phyloP scores from a whole-genome alignment of 2,888 invertebrate genomes.

The Oxystoma pomonae region DNA sequence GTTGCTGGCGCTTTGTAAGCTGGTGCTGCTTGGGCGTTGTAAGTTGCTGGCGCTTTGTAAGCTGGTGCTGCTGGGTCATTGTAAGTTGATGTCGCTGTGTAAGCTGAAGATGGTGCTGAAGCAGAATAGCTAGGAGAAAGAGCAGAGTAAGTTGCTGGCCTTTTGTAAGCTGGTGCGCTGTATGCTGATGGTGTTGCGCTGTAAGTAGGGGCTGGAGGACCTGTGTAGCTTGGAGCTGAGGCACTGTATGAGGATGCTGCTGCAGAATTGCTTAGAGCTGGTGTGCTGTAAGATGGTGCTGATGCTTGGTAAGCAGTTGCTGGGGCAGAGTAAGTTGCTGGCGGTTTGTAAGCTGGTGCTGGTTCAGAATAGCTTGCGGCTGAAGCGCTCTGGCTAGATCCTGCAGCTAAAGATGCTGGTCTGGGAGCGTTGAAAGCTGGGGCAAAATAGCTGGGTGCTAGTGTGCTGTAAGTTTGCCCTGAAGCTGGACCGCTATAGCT shows the following conservation, averaged over 20 bases:
- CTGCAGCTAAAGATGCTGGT: slow-evolving; percentile 18
- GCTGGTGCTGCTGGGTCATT: slow-evolving; percentile 20
- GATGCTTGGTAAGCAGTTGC: slow-evolving; percentile 4
- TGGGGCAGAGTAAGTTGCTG: too few relatives aligned
- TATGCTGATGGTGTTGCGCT: slow-evolving; percentile 23
- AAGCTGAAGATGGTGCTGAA: slow-evolving; percentile 10
- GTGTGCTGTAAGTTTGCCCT: slow-evolving; percentile 2
- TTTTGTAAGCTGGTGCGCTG: slow-evolving; percentile 19
- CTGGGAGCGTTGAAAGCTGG: slow-evolving; percentile 14
- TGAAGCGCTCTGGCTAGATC: slow-evolving; percentile 13
- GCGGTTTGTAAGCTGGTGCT: slow-evolving; percentile 16
- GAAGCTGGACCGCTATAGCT: not conserved
- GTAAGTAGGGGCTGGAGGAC: slow-evolving; percentile 19
- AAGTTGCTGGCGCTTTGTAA: slow-evolving; percentile 13
- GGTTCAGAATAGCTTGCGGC: slow-evolving; percentile 19
- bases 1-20: slow-evolving; percentile 2
- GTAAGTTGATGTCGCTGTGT: slow-evolving; percentile 9
- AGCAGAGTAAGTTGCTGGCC: slow-evolving; percentile 25
- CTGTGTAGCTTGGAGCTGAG: slow-evolving; percentile 13
- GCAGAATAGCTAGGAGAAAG: slow-evolving; percentile 18
- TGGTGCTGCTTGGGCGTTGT: not conserved
- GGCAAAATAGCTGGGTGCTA: slow-evolving; percentile 9
- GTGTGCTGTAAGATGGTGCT: not conserved
- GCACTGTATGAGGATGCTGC: slow-evolving; percentile 7
- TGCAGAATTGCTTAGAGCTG: not conserved